These are phyloP conservation scores for Neogobius melanostomus DNA, from an alignment of 2,113 vertebrate species.

Conservation along the genomic window DNA sequence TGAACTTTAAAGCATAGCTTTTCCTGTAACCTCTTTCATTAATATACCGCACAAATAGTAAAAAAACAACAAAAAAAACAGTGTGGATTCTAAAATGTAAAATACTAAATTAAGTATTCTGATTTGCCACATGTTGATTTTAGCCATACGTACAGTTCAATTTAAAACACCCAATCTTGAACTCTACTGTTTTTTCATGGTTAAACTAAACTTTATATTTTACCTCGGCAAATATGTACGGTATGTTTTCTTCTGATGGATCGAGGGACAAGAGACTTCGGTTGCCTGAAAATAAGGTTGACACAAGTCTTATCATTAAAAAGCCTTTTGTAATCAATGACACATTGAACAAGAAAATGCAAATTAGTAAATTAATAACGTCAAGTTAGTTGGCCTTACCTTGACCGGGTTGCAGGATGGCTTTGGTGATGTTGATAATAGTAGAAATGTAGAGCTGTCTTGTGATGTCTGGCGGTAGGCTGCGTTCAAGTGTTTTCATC, in stretches of 20 bases:
- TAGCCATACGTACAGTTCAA: too few species aligned
- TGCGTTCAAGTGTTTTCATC: slow-evolving; percentile 53
- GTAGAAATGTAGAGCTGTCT: slow-evolving; percentile 49
- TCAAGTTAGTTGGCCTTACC: slow-evolving; percentile 41
- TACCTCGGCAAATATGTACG: slow-evolving; percentile 61
- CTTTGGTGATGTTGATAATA: slow-evolving; percentile 53
- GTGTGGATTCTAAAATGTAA: too few species aligned
- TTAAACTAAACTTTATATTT: background rate
- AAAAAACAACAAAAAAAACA: too few species aligned
- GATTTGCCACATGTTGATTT: too few species aligned
- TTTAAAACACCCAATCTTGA: too few species aligned
- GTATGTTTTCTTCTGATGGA: slow-evolving; percentile 31
- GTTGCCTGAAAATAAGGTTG: slow-evolving; percentile 57
- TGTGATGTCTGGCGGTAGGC: slow-evolving; percentile 58
- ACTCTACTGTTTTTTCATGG: too few species aligned
- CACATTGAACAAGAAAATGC: background rate
- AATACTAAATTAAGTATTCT: too few species aligned
- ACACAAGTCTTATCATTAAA: background rate
- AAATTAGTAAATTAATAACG: background rate
- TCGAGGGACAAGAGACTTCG: slow-evolving; percentile 44
- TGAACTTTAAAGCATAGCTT: too few species aligned
- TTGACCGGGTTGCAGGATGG: slow-evolving; percentile 57
- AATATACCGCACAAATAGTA: too few species aligned
- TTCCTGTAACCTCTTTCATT: too few species aligned
- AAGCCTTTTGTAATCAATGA: background rate